phyloP scores from a whole-genome alignment of 2,888 invertebrate genomes.

The Dastarcus helophoroides region DNA sequence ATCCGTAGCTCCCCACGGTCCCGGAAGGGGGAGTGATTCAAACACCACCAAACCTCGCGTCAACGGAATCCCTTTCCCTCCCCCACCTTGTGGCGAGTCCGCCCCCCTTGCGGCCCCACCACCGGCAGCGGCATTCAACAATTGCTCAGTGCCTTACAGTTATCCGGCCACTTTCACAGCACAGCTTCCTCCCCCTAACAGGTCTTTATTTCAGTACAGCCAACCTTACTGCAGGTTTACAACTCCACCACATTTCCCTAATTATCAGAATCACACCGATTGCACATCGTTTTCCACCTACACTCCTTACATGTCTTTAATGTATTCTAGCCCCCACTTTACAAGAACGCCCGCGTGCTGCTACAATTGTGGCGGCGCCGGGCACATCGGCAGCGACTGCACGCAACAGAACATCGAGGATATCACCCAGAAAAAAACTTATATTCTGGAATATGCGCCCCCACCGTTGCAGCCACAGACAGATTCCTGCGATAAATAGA shows the following conservation, averaged over 20 bases:
- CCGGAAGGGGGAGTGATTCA: constrained; percentile 31
- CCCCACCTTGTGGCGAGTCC: constrained; percentile 26
- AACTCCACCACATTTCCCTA: constrained; percentile 33
- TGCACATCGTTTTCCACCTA: constrained; percentile 21
- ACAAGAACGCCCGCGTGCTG: constrained; percentile 61
- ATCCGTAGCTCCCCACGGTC: constrained; percentile 35
- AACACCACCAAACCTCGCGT: constrained; percentile 21
- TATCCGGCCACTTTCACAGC: constrained; percentile 29
- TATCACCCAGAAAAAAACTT: constrained; percentile 64
- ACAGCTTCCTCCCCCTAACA: constrained; percentile 13
- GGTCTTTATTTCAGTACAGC: constrained; percentile 30
- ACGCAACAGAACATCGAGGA: constrained; percentile 88
- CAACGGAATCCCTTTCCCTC: constrained; percentile 28
- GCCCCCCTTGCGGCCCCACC: constrained; percentile 30
- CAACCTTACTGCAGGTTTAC: constrained; percentile 30
- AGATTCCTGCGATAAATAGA: constrained; percentile 7
- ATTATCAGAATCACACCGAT: constrained; percentile 16
- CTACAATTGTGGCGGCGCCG: constrained; percentile 83
- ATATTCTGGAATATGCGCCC: constrained; percentile 50
- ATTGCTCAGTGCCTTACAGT: constrained; percentile 41
- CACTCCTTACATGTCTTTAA: constrained; percentile 27
- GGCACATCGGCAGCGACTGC: constrained; percentile 77
- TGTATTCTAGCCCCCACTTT: constrained; percentile 41
- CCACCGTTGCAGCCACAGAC: constrained; percentile 20
- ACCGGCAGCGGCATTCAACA: constrained; percentile 33